These are phyloP conservation scores for Camponotus vicinus DNA, from an alignment of 1,140 invertebrate genomes.

Conservation along the genomic window DNA sequence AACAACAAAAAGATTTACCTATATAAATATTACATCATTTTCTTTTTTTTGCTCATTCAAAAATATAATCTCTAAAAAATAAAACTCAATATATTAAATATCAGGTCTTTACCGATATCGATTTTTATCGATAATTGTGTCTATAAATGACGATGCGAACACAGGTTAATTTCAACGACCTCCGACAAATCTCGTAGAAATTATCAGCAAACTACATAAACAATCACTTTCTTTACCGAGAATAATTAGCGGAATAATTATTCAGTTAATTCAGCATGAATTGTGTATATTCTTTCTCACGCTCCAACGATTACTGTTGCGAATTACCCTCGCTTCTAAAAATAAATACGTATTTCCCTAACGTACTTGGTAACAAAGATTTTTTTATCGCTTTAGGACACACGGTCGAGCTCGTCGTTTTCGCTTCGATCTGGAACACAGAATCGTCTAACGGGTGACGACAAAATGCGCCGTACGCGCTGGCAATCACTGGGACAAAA, in stretches of 20 bases:
- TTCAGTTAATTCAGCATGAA: conserved; percentile 46
- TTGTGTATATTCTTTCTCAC: conserved; percentile 17
- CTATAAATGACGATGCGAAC: neutral
- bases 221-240: conserved; percentile 12
- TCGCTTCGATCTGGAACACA: conserved; percentile 25
- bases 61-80: neutral
- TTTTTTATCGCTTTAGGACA: conserved; percentile 50
- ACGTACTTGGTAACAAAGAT: conserved; percentile 18
- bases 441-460: conserved; percentile 56
- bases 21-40: neutral
- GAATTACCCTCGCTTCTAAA: conserved; percentile 14
- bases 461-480: conserved; percentile 59
- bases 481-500: conserved; percentile 69
- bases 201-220: conserved; percentile 15
- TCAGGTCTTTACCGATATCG: neutral
- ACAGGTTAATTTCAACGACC: neutral
- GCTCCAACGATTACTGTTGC: neutral
- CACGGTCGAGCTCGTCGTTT: neutral
- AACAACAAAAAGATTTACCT: neutral
- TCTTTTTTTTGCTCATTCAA: neutral
- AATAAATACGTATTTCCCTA: neutral
- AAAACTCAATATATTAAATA: neutral
- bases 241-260: conserved; percentile 60
- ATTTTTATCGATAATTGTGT: conserved; percentile 19
- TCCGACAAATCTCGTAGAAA: conserved; percentile 9